Evolutionary conservation across 1,140 invertebrate species (phyloP), one percentile per base, ranked within the genome.

Genomic region (Triops cancriformis): DNA sequence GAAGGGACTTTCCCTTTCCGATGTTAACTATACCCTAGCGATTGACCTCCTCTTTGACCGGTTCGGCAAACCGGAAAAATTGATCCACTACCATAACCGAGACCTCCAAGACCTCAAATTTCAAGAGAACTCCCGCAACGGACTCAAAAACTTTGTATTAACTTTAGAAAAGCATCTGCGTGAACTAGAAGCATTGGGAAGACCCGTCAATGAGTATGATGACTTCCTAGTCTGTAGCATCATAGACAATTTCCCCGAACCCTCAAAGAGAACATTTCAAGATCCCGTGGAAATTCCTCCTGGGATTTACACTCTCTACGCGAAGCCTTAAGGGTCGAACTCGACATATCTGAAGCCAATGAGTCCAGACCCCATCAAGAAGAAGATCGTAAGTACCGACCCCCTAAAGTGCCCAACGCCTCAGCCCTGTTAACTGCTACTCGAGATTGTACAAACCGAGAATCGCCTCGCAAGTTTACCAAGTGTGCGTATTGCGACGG

Each of bases 141-240:
- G 43, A 45, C 18, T 45, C 10, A 45, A 45, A 45, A 45, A 18
- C 18, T 45, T 45, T 45, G 43, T 45, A 45, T 18, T 45, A 10
- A 45, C 43, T 18, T 18, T 76, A 11, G 76, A 76, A 18, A 10
- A 43, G 7, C 31, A 76, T 23, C n/a, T 76, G n/a, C n/a, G 41
- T 11, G 51, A 28, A 12, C 23, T 76, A 6, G 76, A 76, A 27
- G n/a, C 76, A 3, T 18, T 76, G 9, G 41, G 76, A 27, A 76
- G 72, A 27, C 43, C 43, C 12, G 23, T 64, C 11, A 64, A 76
- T 27, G n/a, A 43, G 1, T 76, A 76, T 28, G 26, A 45, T 26
- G 76, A 76, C 28, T 37, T 76, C 23, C n/a, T 76, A 31, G 64
- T 76, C 14, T 76, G 76, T 18, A 51, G 31, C 12, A 43, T 76